Base-by-base conservation (phyloP, 2,113 vertebrate genomes). In the Chroicocephalus ridibundus region DNA sequence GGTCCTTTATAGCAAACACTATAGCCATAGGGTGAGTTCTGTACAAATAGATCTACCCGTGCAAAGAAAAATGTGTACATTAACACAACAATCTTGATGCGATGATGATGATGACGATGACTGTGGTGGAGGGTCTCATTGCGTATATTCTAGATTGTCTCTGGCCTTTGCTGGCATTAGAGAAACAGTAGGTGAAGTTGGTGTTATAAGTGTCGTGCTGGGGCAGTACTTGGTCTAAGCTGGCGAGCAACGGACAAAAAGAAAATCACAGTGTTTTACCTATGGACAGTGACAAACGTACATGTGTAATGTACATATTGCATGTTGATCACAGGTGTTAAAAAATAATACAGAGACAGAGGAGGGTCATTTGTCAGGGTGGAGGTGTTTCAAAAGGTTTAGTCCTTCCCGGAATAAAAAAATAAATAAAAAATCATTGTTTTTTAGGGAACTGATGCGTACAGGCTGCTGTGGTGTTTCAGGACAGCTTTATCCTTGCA, bases 271-370 rank as follows among this genome's bases (percentile, higher is more conserved):
- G 32, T 38, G 25, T 5, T 0, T 40, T 60, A 10, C 34, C 64
- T 57, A 2, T 22, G 64, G 52, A 27, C 38, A 40, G 62, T 20
- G 52, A 14, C 52, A 25, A 10, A 38, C 47, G 47, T 24, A 7
- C 25, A 29, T 1, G 3, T 38, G 66, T 49, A 14, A 11, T 15
- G 34, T 21, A 22, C 8, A 0, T 38, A 6, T 0, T 31, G 5
- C 13, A 5, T 46, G 15, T 13, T 51, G 55, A 47, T 86, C 16
- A n/a, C 18, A 29, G 15, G 58, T 66, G 29, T 61, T 12, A 27
- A 38, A 61, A 54, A 58, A 51, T n/a, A 44, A 15, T 11, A 4
- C 16, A 16, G 36, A 72, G 15, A 29, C 15, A 1, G 4, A 80
- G 44, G 29, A 81, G 34, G 38, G 46, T 46, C 8, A 7, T 40